Percentiles rank a stretch among this genome's conserved stretches.
These are phyloP conservation scores for Pheosia tremula DNA, from an alignment of 2,888 invertebrate genomes.

Conservation along the genomic window DNA sequence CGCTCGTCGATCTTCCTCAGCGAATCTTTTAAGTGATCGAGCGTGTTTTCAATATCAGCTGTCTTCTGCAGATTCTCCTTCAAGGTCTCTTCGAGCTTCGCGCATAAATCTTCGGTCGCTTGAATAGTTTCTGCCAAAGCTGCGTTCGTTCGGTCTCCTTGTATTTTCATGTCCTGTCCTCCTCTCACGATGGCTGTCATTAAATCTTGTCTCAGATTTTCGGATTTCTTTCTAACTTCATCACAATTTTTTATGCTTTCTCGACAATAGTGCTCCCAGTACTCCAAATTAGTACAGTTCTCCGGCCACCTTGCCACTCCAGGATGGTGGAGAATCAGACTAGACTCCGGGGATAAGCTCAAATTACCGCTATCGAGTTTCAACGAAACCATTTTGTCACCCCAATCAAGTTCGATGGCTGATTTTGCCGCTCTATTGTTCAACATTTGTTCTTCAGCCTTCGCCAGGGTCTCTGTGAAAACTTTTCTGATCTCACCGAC, in stretches of 20 bases:
- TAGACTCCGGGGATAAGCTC: conserved; percentile 87
- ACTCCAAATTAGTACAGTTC: conserved; percentile 87
- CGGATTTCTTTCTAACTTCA: conserved; percentile 89
- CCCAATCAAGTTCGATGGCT: conserved; percentile 94
- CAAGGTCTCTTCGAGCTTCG: conserved; percentile 88
- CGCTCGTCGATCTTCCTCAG: conserved; percentile 89
- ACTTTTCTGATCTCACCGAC: conserved; percentile 88
- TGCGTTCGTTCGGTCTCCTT: conserved; percentile 91
- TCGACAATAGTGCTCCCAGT: conserved; percentile 92
- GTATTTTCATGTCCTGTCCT: conserved; percentile 91
- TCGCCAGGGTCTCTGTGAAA: conserved; percentile 85
- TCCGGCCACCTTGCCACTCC: conserved; percentile 92
- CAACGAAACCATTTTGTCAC: conserved; percentile 92
- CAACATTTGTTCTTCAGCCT: conserved; percentile 88
- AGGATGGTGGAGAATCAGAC: conserved; percentile 88
- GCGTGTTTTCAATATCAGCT: conserved; percentile 90
- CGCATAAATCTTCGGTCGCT: conserved; percentile 89
- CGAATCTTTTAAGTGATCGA: conserved; percentile 87
- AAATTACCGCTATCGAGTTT: conserved; percentile 88
- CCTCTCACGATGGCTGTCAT: conserved; percentile 90
- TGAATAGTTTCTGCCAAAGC: conserved; percentile 89
- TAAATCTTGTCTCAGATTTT: conserved; percentile 86
- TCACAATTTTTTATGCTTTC: conserved; percentile 91
- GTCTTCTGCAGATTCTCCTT: conserved; percentile 89
- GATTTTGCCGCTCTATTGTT: conserved; percentile 91